phyloP scores from a whole-genome alignment of 92 coral and sea anemone genomes.

The Zoanthus sansibaricus region DNA sequence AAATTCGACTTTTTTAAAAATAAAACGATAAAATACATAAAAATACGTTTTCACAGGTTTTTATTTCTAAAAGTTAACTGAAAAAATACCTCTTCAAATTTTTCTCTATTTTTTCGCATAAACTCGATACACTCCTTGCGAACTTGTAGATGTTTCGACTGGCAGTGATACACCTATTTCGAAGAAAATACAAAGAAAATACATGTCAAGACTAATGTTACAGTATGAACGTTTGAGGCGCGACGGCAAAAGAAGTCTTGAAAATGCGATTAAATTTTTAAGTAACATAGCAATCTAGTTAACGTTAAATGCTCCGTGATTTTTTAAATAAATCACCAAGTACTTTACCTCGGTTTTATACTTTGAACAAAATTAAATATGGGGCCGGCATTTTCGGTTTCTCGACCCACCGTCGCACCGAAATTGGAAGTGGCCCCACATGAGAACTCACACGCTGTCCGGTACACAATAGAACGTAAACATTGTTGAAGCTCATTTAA shows the following conservation, averaged over 20 bases:
- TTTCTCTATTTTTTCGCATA: constrained; percentile 86
- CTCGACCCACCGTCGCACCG: not conserved
- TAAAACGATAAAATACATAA: not conserved
- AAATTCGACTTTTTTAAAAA: not conserved
- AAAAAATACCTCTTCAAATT: constrained; percentile 88
- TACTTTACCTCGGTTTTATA: not conserved
- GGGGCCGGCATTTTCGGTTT: constrained; percentile 24
- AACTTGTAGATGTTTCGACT: constrained; percentile 90
- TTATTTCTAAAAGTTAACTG: not conserved
- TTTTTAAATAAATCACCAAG: not conserved
- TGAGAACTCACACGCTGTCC: constrained; percentile 21
- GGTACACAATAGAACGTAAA: not conserved
- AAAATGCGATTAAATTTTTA: not conserved
- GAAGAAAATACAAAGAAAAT: not conserved
- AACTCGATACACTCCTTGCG: constrained; percentile 94
- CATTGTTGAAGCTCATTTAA: not conserved
- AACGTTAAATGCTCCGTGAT: not conserved
- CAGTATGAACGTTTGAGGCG: not conserved
- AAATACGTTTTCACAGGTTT: not conserved
- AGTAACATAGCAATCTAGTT: not conserved
- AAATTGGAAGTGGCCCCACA: constrained; percentile 23
- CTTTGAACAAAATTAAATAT: not conserved
- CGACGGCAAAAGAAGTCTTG: not conserved
- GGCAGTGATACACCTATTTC: constrained; percentile 87
- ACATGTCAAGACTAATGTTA: not conserved